Base-by-base conservation (phyloP, 2,797 vertebrate species). In the Naso thynnoides region DNA sequence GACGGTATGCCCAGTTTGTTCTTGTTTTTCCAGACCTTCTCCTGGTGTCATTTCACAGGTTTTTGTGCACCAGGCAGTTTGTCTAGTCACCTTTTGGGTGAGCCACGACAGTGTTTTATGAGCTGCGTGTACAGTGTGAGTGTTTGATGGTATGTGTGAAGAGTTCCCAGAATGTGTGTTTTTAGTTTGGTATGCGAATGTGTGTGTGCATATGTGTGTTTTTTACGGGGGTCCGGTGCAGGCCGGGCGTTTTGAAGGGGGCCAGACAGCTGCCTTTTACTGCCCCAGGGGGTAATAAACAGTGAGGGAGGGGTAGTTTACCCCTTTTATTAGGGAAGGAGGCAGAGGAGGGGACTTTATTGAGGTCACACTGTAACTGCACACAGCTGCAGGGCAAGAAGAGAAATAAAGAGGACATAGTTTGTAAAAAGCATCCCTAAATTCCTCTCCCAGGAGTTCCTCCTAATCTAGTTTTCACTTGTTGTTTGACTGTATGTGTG, bases 181-280 rank as follows among this genome's bases (percentile, higher is more conserved):
- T 93, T 92, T 83, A 88, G 85, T 86, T 88, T 79, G 85, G 79
- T 87, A 81, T 93, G 88, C 70, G 58, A 71, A 38, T 62, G 69
- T 71, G 81, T 74, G 69, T 70, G 55, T 72, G 65, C 44, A 9
- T 64, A 16, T 68, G 33, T 76, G 56, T 54, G 29, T 65, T 54
- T 90, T 91, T 89, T 85, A 86, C 63, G 23, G 70, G 75, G 83
- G 76, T 90, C 83, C 64, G 33, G 52, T 83, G 57, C 69, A 70
- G 79, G 76, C 61, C 29, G 65, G 80, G 77, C 45, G 36, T 90
- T 93, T 93, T 91, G 78, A 92, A 86, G 70, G 82, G 78, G 87
- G 80, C 78, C 83, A 90, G 93, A 93, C 94, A 95, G 94, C 94
- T 95, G 94, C 91, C 83, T 94, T 95, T 94, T 93, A 95, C 92